These are phyloP conservation scores for Penaeus chinensis DNA, from an alignment of 1,140 invertebrate genomes.

Conservation along the genomic window DNA sequence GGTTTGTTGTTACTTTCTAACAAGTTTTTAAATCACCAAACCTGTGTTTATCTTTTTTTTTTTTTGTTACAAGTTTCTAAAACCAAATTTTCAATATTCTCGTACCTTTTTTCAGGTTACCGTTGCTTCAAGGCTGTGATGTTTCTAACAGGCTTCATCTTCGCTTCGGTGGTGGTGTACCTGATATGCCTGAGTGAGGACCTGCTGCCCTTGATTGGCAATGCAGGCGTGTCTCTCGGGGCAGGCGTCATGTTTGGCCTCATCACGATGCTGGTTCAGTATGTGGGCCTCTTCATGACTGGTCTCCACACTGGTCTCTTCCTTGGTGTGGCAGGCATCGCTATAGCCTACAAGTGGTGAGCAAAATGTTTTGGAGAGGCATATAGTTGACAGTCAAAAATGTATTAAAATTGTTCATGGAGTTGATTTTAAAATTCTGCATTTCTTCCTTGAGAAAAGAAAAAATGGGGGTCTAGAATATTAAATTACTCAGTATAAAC, in stretches of 20 bases:
- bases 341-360: constrained; percentile 66
- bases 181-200: constrained; percentile 82
- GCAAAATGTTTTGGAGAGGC: neutral
- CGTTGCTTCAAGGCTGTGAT: constrained; percentile 90
- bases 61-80: neutral
- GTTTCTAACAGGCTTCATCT: constrained; percentile 89
- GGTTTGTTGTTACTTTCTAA: constrained; percentile 32
- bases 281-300: constrained; percentile 84
- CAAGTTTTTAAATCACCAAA: neutral
- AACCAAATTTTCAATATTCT: neutral
- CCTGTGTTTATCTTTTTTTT: neutral
- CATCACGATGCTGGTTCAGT: constrained; percentile 84
- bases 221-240: constrained; percentile 79
- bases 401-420: no score
- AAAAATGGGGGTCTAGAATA: no score
- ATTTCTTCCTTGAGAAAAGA: no score
- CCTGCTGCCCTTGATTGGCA: constrained; percentile 79
- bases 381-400: no score
- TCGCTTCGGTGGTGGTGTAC: constrained; percentile 83
- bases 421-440: no score
- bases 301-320: constrained; percentile 84
- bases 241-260: constrained; percentile 83
- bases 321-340: constrained; percentile 74
- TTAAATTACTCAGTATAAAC: no score
- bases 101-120: constrained; percentile 77